phyloP scores from a whole-genome alignment of 1,140 invertebrate genomes.

The Hyposmocoma kahamanoa region DNA sequence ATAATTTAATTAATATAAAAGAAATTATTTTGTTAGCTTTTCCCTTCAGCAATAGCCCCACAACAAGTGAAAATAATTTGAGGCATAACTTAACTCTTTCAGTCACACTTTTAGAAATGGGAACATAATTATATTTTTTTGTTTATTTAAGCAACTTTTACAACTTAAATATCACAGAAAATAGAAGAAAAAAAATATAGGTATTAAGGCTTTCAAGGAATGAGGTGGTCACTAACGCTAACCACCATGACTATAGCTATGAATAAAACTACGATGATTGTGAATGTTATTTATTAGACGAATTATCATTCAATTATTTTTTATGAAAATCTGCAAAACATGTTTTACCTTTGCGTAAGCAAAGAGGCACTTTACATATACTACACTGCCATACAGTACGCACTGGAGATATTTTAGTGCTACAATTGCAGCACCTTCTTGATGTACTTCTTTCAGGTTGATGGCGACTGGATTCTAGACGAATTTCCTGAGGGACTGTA shows the following conservation, averaged over 20 bases:
- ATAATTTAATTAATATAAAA: too few relatives aligned
- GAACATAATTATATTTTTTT: background rate
- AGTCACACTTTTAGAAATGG: background rate
- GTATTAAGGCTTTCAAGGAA: conserved; percentile 5
- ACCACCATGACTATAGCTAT: conserved; percentile 1
- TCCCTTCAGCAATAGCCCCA: too few relatives aligned
- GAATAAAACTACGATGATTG: background rate
- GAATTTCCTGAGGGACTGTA: conserved; percentile 8
- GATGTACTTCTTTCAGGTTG: conserved; percentile 16
- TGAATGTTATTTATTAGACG: background rate
- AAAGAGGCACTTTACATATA: conserved; percentile 15
- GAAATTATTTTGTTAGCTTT: too few relatives aligned
- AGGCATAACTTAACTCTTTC: conserved; percentile 6
- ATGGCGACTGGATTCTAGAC: conserved; percentile 13
- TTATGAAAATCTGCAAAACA: conserved; percentile 12
- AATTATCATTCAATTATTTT: conserved; percentile 9
- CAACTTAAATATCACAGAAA: background rate
- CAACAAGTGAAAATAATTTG: too few relatives aligned
- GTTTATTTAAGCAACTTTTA: background rate
- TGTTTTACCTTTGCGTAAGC: conserved; percentile 14
- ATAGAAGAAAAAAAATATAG: background rate
- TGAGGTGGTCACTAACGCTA: conserved; percentile 11
- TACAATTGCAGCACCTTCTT: conserved; percentile 15
- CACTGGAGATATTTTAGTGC: conserved; percentile 13
- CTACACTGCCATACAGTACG: conserved; percentile 7